Base-by-base conservation (phyloP, 2,888 invertebrate species). In the Brenthis ino region DNA sequence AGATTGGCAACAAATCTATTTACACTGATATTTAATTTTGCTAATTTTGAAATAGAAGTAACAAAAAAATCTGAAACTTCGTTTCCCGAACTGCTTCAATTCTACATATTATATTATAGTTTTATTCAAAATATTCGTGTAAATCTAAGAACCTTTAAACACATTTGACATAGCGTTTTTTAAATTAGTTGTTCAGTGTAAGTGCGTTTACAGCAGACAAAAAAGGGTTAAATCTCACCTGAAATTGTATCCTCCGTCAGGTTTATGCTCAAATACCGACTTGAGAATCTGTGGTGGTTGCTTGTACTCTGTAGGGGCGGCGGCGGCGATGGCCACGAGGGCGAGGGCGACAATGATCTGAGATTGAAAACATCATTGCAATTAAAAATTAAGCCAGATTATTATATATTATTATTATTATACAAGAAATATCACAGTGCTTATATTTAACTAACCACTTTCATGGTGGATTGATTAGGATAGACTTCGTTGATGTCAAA, bases 311-410 rank as follows among this genome's bases (percentile, higher is more conserved):
- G 50, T 75, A n/a, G 85, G 84, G 50, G 78, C 82, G 67, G 89
- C 87, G 61, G 75, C 76, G 55, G 79, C 85, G 69, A 81, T 71
- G 57, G 87, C 91, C 82, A 85, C 85, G 12, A 89, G 76, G 75
- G 88, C 88, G 63, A 88, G 77, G 58, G 82, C 82, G 73, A 83
- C 83, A 74, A 87, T 79, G 77, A 83, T 79, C 84, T 84, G 77
- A 11, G 73, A 64, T 11, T 28, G 5, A 50, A 50, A 28, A 60
- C n/a, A 24, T 11, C 2, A 58, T 12, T 1, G 20, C 14, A 4
- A 58, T 24, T 1, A 48, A 8, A 1, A 58, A 57, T 47, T 13
- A 6, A 20, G 16, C 47, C 14, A 13, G 24, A 8, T 5, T 47
- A 47, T 3, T 13, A 14, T 13, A 16, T 43, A n/a, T n/a, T n/a